These are phyloP conservation scores for Bathynomus jamesi DNA, from an alignment of 1,140 invertebrate genomes.

Conservation along the genomic window DNA sequence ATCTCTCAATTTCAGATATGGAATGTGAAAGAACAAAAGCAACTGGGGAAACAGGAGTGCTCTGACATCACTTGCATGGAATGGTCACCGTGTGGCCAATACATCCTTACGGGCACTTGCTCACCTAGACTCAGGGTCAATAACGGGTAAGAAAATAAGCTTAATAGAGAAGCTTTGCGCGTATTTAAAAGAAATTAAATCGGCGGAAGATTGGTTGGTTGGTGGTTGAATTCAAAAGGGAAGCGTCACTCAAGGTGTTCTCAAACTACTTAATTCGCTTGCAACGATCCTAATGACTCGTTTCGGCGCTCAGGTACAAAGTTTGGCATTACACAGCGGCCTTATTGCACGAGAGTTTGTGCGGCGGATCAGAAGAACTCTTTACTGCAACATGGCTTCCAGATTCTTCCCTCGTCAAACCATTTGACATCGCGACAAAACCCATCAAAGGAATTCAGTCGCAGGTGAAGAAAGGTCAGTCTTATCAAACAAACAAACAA, in stretches of 20 bases:
- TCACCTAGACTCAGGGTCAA: constrained; percentile 32
- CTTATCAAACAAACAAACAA: no score
- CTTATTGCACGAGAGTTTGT: constrained; percentile 20
- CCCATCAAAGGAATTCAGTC: constrained; percentile 26
- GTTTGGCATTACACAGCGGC: constrained; percentile 33
- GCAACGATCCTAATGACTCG: background rate
- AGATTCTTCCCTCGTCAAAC: constrained; percentile 14
- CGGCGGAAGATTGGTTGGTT: background rate
- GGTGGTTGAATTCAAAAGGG: background rate
- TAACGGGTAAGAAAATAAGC: constrained; percentile 24
- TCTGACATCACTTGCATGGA: constrained; percentile 23
- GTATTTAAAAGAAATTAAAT: background rate
- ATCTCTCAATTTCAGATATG: constrained; percentile 16
- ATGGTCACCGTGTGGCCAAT: constrained; percentile 34
- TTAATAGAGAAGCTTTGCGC: background rate
- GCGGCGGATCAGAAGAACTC: constrained; percentile 9
- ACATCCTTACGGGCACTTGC: constrained; percentile 30
- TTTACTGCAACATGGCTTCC: constrained; percentile 22
- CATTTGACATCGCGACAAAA: constrained; percentile 18
- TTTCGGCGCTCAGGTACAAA: constrained; percentile 17
- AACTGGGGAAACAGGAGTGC: constrained; percentile 23
- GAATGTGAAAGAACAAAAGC: constrained; percentile 19
- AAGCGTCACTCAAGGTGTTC: background rate
- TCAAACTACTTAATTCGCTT: background rate
- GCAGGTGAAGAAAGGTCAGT: constrained; percentile 23